Conservation (phyloP, 23 tunicate species). For the Clavelina lepadiformis region DNA sequence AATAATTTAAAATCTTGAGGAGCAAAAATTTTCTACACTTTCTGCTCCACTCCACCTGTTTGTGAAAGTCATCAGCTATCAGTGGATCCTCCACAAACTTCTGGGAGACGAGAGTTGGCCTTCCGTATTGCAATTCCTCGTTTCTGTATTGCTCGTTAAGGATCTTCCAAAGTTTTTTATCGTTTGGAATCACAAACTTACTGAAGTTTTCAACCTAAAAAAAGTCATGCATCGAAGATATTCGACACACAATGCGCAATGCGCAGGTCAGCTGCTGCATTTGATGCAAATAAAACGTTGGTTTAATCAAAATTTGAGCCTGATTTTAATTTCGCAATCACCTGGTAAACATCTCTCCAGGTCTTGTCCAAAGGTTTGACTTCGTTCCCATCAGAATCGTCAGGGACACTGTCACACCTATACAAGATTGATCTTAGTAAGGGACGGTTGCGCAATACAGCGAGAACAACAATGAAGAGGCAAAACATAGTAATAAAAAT, state of each 20-base stretch:
- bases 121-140: constrained; percentile 39
- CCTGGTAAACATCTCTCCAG: constrained; percentile 45
- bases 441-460: no score
- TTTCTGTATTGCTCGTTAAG: constrained; percentile 50
- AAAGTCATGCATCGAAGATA: background rate
- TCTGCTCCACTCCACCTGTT: constrained; percentile 31
- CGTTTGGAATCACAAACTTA: constrained; percentile 41
- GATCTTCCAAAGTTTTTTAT: constrained; percentile 40
- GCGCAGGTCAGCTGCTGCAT: no score
- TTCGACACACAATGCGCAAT: no score
- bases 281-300: no score
- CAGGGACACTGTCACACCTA: no score
- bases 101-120: constrained; percentile 34
- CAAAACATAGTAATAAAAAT: no score
- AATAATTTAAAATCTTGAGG: no score
- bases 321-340: no score
- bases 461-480: no score
- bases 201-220: constrained; percentile 60
- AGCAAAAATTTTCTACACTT: no score
- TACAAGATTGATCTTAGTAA: no score
- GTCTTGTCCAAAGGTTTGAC: constrained; percentile 36
- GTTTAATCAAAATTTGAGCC: no score
- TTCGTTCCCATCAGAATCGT: constrained; percentile 7
- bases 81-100: constrained; percentile 46
- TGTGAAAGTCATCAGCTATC: constrained; percentile 36